Base-by-base conservation (phyloP, 2,888 invertebrate species). In the Scaptomyza caliginosa region DNA sequence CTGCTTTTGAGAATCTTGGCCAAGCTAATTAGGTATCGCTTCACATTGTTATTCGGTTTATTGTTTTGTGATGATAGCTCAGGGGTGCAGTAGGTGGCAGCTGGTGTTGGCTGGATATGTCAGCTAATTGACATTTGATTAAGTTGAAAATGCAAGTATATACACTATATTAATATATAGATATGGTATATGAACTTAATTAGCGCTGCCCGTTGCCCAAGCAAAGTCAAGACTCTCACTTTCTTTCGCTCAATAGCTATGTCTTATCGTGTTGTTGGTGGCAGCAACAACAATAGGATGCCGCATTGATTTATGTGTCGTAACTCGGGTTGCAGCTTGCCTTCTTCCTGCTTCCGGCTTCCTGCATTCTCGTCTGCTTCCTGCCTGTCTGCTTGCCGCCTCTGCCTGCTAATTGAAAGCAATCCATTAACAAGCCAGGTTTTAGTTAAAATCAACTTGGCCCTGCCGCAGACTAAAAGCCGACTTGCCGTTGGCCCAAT, bases 41-140 rank as follows among this genome's bases (percentile, higher is more conserved):
- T 36, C 39, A 42, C 39, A 50, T 49, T 64, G 45, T 63, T 62
- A 49, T 40, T 39, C 45, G 17, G 40, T 17, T 48, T 63, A 58
- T 46, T 54, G 66, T 57, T 64, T 49, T 26, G 7, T 7, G 4
- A 4, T 4, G 6, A 17, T 32, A 13, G 32, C 32, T 3, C n/a
- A 19, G 23, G 17, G 30, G n/a, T 30, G 45, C 2, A 4, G 30
- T 2, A 7, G 48, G 8, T 34, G 38, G 16, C n/a, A 51, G 17
- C n/a, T n/a, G 30, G 17, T 54, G 40, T 51, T 34, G 26, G 56
- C 48, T 55, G 54, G 38, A 66, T 66, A 55, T 72, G 79, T 60
- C 69, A 64, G 58, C 64, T 79, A 80, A 80, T 83, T 83, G 77
- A 67, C 78, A 81, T 80, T 80, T 81, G 70, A 81, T 83, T 67